Percentiles rank a stretch among this genome's conserved stretches.
Evolutionary conservation across 2,113 vertebrate genomes (phyloP).

Genomic region (Agelaius phoeniceus): DNA sequence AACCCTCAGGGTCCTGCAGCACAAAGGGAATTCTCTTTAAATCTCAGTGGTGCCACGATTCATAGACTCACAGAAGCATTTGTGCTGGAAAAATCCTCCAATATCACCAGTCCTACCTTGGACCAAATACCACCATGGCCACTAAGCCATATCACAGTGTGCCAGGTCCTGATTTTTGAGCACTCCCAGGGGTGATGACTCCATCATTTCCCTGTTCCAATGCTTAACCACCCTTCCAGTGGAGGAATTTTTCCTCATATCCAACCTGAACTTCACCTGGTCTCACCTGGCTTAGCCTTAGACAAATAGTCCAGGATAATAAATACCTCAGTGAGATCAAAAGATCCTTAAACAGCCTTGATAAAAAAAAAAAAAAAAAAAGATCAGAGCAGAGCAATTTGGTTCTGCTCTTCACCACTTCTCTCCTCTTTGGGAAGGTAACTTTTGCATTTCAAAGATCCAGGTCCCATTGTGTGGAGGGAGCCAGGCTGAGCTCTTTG

Average conservation of each 20-base stretch:
- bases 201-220: background rate
- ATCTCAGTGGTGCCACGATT: background rate
- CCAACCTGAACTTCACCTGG: background rate
- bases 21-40: background rate
- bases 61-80: background rate
- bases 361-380: background rate
- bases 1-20: background rate
- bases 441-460: conserved; percentile 27
- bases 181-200: background rate
- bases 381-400: background rate
- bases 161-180: background rate
- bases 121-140: background rate
- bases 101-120: background rate
- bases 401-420: background rate
- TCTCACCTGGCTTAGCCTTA: background rate
- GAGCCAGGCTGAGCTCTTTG: conserved; percentile 16
- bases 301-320: conserved; percentile 26
- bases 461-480: background rate
- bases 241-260: background rate
- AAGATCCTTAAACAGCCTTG: conserved; percentile 38
- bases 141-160: background rate
- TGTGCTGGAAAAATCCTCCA: background rate
- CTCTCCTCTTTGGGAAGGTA: background rate
- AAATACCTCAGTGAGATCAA: conserved; percentile 44
- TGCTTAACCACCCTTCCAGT: background rate